phyloP scores from a whole-genome alignment of 2,113 vertebrate genomes.

The Perognathus longimembris region DNA sequence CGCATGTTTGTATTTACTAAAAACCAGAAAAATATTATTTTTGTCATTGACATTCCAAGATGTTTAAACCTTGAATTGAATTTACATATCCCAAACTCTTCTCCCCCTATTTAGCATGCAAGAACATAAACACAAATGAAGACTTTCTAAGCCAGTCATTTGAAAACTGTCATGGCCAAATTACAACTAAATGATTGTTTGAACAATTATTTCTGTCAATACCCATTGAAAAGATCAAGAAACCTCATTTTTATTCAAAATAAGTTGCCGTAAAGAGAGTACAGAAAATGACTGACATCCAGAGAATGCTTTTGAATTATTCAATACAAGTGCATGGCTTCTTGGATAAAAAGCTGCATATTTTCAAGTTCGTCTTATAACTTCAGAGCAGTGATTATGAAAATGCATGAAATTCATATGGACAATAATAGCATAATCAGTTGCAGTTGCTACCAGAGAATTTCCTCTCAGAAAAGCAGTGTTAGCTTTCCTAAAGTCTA shows the following conservation, averaged over 20 bases:
- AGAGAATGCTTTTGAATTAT: neutral
- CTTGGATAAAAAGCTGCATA: neutral
- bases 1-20: neutral
- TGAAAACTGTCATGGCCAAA: neutral
- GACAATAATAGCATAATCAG: neutral
- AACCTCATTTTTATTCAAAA: conserved; percentile 30
- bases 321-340: neutral
- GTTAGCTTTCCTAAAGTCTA: neutral
- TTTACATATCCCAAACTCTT: neutral
- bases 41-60: neutral
- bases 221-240: neutral
- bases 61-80: conserved; percentile 14
- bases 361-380: neutral
- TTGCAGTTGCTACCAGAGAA: neutral
- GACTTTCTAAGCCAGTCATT: neutral
- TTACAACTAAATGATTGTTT: neutral
- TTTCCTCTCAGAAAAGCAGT: neutral
- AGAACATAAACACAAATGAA: neutral
- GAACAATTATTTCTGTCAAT: conserved; percentile 3
- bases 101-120: neutral
- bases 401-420: neutral
- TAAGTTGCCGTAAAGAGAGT: neutral
- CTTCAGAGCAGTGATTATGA: neutral
- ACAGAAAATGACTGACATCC: neutral
- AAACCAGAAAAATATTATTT: neutral